A percentile compares a stretch with the other conserved stretches of the same genome.
Evolutionary conservation across 2,888 invertebrate genomes (phyloP).

Genomic region (Drosophila infuscata): DNA sequence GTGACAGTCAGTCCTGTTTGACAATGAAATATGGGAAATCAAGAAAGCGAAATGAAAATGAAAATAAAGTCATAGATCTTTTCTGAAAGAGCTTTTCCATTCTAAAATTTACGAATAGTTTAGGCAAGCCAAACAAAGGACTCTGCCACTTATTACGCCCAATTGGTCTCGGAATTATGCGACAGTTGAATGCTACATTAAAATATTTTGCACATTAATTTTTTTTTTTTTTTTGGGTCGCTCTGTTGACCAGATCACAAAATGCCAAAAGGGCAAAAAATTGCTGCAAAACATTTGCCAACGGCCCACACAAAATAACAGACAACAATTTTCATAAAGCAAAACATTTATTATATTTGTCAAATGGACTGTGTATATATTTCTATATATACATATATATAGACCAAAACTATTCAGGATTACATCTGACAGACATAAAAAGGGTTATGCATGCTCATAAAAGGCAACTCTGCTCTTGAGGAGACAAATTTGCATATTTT

Average conservation of each 20-base stretch:
- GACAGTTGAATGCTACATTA: constrained; percentile 61
- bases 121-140: neutral
- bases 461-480: constrained; percentile 42
- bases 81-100: neutral
- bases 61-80: neutral
- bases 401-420: constrained; percentile 44
- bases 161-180: constrained; percentile 41
- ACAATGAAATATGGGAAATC: constrained; percentile 9
- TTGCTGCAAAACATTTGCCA: constrained; percentile 38
- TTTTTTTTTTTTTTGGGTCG: constrained; percentile 60
- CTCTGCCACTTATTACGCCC: constrained; percentile 52
- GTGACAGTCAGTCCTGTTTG: constrained; percentile 31
- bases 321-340: constrained; percentile 60
- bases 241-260: constrained; percentile 58
- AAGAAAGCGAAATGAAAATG: neutral
- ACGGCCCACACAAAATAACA: constrained; percentile 44
- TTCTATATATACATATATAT: neutral
- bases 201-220: constrained; percentile 73
- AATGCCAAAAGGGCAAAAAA: constrained; percentile 41
- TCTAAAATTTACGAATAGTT: constrained; percentile 1
- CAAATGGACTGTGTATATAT: constrained; percentile 66
- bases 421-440: constrained; percentile 49
- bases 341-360: constrained; percentile 77
- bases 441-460: constrained; percentile 71
- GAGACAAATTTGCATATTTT: constrained; percentile 77